These are phyloP conservation scores for Pristionchus maxplancki DNA, from an alignment of 2,888 invertebrate genomes.

Conservation along the genomic window DNA sequence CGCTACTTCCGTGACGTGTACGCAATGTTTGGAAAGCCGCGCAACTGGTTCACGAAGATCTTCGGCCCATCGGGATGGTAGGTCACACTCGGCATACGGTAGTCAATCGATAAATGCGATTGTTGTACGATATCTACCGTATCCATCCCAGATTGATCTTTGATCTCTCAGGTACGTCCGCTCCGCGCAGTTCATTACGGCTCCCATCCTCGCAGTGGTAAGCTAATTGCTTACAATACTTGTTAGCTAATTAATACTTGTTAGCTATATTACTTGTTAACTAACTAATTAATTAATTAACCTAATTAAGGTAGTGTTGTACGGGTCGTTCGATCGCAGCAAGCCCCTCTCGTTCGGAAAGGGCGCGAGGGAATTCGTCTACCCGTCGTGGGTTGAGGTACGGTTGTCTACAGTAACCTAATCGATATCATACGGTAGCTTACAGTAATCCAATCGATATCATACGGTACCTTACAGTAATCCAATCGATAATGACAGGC, in stretches of 20 bases:
- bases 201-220: constrained; percentile 29
- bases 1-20: constrained; percentile 35
- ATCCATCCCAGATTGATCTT: not conserved
- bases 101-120: not conserved
- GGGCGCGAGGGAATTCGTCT: constrained; percentile 10
- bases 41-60: constrained; percentile 25
- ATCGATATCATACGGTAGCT: not conserved
- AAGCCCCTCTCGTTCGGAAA: constrained; percentile 17
- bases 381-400: constrained; percentile 27
- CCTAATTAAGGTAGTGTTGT: constrained; percentile 16
- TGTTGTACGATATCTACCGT: not conserved
- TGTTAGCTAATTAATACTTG: too few relatives aligned
- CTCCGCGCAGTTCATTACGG: constrained; percentile 8
- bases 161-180: constrained; percentile 28
- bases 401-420: not conserved
- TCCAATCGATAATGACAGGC: not conserved
- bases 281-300: not conserved
- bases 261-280: too few relatives aligned
- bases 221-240: not conserved
- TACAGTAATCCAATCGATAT: not conserved
- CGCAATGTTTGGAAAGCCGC: constrained; percentile 30
- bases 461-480: not conserved
- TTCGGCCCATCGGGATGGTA: constrained; percentile 32
- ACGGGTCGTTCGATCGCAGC: constrained; percentile 30
- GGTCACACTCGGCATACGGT: too few relatives aligned